Evolutionary conservation across 2,797 vertebrate species (phyloP).

Genomic region (Anas acuta): DNA sequence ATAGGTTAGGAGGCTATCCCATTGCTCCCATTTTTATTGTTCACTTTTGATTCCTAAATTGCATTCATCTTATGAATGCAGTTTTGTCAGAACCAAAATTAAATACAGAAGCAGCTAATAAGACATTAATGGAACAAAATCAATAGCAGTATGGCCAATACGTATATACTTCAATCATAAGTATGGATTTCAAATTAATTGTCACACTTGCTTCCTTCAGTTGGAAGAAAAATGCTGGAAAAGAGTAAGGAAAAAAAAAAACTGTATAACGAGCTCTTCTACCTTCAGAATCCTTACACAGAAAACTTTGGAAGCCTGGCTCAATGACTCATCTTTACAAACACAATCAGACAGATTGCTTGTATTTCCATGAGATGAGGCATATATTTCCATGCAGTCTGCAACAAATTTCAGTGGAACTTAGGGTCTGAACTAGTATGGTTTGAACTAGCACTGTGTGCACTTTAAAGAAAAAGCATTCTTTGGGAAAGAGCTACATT

Average conservation of each 20-base stretch:
- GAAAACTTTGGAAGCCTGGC: not conserved
- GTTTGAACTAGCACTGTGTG: not conserved
- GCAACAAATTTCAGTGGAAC: not conserved
- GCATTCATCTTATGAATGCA: not conserved
- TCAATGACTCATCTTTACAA: conserved; percentile 10
- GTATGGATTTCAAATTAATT: not conserved
- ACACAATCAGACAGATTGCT: not conserved
- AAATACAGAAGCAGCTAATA: not conserved
- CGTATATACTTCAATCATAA: not conserved
- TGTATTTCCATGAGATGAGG: not conserved
- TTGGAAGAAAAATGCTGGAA: not conserved
- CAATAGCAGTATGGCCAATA: not conserved
- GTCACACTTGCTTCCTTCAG: not conserved
- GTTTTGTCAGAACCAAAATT: not conserved
- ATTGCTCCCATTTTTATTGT: not conserved
- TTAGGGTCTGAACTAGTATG: not conserved
- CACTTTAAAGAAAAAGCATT: not conserved
- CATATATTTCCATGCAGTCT: not conserved
- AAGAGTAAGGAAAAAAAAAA: not conserved
- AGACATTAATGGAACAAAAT: not conserved
- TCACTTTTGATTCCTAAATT: not conserved
- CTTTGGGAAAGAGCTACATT: not conserved
- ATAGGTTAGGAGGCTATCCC: not conserved
- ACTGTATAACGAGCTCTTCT: not conserved
- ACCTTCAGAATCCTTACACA: not conserved